These are phyloP conservation scores for Paradoxurus hermaphroditus DNA, from an alignment of 2,113 vertebrate species.

Conservation along the genomic window DNA sequence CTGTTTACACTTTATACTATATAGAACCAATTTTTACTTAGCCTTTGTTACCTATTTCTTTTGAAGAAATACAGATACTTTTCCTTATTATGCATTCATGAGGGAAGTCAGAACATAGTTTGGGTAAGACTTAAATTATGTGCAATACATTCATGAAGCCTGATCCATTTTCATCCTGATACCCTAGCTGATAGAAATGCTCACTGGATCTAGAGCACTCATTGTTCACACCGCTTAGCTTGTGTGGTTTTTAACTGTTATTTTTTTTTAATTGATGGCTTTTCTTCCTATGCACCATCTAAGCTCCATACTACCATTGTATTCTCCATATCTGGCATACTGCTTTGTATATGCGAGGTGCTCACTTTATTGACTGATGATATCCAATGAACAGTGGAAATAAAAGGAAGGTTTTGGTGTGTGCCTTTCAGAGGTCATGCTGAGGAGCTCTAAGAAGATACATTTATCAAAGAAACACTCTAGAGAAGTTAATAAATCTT, in stretches of 20 bases:
- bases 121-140: neutral
- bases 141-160: neutral
- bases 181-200: neutral
- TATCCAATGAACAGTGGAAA: neutral
- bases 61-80: neutral
- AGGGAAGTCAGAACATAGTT: neutral
- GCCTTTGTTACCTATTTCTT: neutral
- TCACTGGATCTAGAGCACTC: neutral
- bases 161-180: neutral
- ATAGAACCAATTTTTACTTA: neutral
- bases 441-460: neutral
- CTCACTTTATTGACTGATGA: neutral
- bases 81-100: neutral
- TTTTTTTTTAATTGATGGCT: neutral
- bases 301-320: neutral
- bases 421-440: slow-evolving; percentile 10
- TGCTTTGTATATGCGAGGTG: neutral
- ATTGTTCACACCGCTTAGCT: neutral
- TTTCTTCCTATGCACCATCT: neutral
- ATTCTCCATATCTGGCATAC: neutral
- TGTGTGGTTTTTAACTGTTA: neutral
- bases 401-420: neutral
- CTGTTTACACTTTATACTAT: neutral
- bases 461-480: neutral
- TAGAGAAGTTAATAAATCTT: neutral